These are phyloP conservation scores for Lysiphlebus fabarum DNA, from an alignment of 1,140 invertebrate species.

Conservation along the genomic window DNA sequence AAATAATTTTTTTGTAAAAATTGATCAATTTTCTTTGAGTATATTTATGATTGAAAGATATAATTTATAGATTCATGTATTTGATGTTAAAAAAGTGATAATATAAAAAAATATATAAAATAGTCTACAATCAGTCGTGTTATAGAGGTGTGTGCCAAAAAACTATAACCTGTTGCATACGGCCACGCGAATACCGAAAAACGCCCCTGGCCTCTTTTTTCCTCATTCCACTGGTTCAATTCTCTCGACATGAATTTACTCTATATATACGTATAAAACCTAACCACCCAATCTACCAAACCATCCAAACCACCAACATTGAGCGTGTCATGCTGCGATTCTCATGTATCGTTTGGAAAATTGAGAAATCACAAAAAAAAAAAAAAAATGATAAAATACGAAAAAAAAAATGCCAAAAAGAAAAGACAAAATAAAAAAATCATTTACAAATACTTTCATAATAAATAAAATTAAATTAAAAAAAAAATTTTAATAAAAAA, in stretches of 20 bases:
- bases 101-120: constrained; percentile 28
- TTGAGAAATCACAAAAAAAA: constrained; percentile 16
- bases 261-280: constrained; percentile 26
- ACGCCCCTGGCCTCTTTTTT: constrained; percentile 48
- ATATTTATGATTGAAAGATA: neutral
- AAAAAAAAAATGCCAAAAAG: too few relatives aligned
- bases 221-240: constrained; percentile 24
- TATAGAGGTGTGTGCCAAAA: constrained; percentile 52
- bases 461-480: too few relatives aligned
- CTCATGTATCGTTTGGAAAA: constrained; percentile 22
- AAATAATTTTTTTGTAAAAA: too few relatives aligned
- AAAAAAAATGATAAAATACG: neutral
- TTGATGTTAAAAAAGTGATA: neutral
- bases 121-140: constrained; percentile 29
- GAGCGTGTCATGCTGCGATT: constrained; percentile 23
- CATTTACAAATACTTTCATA: too few relatives aligned
- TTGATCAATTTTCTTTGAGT: too few relatives aligned
- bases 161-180: constrained; percentile 56
- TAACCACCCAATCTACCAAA: constrained; percentile 10
- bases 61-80: neutral
- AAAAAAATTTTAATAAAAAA: too few relatives aligned
- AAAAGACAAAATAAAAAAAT: too few relatives aligned
- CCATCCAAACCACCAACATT: constrained; percentile 18
- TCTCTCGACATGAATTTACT: constrained; percentile 13
- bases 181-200: constrained; percentile 51